A percentile compares a stretch with the other conserved stretches of the same genome.
Conservation (phyloP, 1,140 invertebrate species). For the Drosophila elegans region DNA sequence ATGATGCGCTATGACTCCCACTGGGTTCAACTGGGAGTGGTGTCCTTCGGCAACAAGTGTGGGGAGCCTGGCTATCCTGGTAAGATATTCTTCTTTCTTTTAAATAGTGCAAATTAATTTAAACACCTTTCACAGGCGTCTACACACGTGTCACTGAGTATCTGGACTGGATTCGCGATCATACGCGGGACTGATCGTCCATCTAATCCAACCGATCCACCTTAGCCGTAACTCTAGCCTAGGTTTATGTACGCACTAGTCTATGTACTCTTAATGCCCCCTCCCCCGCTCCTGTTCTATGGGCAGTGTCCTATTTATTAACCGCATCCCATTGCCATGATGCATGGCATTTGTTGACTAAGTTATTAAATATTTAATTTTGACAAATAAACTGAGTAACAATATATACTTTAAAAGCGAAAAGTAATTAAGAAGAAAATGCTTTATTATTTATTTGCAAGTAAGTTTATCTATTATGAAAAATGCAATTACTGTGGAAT, state of each 20-base stretch:
- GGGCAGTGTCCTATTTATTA: constrained; percentile 64
- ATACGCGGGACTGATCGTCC: constrained; percentile 70
- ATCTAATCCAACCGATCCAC: not conserved
- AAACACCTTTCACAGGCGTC: constrained; percentile 86
- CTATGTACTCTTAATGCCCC: constrained; percentile 74
- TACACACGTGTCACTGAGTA: constrained; percentile 83
- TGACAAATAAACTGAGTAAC: constrained; percentile 29
- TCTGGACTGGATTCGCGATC: constrained; percentile 83
- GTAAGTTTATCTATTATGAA: too few species aligned
- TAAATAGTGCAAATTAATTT: too few species aligned
- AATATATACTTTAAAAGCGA: too few species aligned
- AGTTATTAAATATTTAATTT: constrained; percentile 69
- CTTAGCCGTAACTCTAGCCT: constrained; percentile 64
- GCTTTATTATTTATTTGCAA: too few species aligned
- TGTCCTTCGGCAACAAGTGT: constrained; percentile 96
- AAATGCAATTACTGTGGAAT: too few species aligned
- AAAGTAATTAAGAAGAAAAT: too few species aligned
- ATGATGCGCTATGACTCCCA: constrained; percentile 91
- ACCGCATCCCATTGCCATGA: constrained; percentile 29
- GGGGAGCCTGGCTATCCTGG: constrained; percentile 93
- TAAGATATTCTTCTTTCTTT: not conserved
- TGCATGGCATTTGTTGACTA: constrained; percentile 64
- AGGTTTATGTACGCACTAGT: constrained; percentile 75
- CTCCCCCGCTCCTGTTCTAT: constrained; percentile 15
- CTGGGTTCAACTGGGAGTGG: constrained; percentile 95